phyloP scores from a whole-genome alignment of 2,888 invertebrate species.

The Leptodirus hochenwartii region DNA sequence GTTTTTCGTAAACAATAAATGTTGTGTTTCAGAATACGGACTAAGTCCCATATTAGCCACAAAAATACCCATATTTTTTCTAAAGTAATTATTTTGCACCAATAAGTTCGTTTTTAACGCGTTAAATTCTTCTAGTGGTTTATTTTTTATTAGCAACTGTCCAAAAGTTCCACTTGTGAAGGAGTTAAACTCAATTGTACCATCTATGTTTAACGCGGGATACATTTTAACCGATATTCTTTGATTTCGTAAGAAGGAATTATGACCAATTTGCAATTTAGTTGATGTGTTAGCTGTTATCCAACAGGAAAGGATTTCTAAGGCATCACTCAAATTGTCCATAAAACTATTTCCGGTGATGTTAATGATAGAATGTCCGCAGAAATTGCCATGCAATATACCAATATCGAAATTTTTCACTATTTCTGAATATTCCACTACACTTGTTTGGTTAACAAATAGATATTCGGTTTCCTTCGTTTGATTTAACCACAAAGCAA shows the following conservation, averaged over 20 bases:
- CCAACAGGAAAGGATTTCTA: slow-evolving; percentile 78
- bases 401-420: slow-evolving; percentile 77
- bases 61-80: slow-evolving; percentile 72
- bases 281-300: slow-evolving; percentile 31
- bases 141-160: slow-evolving; percentile 68
- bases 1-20: slow-evolving; percentile 71
- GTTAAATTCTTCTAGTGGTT: slow-evolving; percentile 62
- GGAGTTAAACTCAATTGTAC: slow-evolving; percentile 72
- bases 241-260: slow-evolving; percentile 59
- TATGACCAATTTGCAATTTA: slow-evolving; percentile 68
- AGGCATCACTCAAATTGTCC: slow-evolving; percentile 55
- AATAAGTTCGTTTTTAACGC: slow-evolving; percentile 48
- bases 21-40: slow-evolving; percentile 69
- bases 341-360: slow-evolving; percentile 85
- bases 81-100: slow-evolving; percentile 78
- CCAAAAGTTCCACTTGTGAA: slow-evolving; percentile 71
- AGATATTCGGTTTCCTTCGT: slow-evolving; percentile 60
- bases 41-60: slow-evolving; percentile 77
- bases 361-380: slow-evolving; percentile 69
- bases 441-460: slow-evolving; percentile 68
- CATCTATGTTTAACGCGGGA: slow-evolving; percentile 65
- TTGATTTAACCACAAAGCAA: slow-evolving; percentile 81
- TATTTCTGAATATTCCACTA: slow-evolving; percentile 73
- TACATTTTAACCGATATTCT: slow-evolving; percentile 58
- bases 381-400: slow-evolving; percentile 84